A percentile compares a stretch with the other conserved stretches of the same genome.
phyloP scores from a whole-genome alignment of 2,888 invertebrate species.

The Molorchus minor region DNA sequence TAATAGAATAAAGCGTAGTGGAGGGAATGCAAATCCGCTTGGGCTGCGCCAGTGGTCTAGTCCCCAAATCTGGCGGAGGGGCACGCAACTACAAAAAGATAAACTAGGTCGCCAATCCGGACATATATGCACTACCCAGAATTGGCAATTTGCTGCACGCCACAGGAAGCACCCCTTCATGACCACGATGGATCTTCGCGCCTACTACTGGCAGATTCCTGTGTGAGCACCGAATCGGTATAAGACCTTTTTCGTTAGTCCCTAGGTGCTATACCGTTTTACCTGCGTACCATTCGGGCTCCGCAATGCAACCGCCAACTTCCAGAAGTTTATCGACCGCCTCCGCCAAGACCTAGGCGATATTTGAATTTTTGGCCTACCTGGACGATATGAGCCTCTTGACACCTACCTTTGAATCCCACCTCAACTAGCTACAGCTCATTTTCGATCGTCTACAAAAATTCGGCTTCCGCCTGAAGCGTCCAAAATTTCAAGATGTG shows the following conservation, averaged over 20 bases:
- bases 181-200: neutral
- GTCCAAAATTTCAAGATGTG: neutral
- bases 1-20: neutral
- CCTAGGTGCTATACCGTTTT: neutral
- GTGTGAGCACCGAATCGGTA: neutral
- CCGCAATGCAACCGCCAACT: neutral
- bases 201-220: neutral
- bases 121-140: no score
- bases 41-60: neutral
- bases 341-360: no score
- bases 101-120: no score
- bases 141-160: neutral
- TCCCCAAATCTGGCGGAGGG: no score
- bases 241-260: neutral
- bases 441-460: neutral
- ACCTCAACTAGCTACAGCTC: neutral
- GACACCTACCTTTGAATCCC: neutral
- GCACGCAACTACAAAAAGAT: no score
- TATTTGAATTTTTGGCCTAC: no score
- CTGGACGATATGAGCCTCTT: conserved; percentile 7
- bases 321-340: no score
- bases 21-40: neutral
- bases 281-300: neutral
- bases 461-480: neutral
- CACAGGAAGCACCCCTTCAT: neutral